phyloP scores from a whole-genome alignment of 2,888 invertebrate species.

The Phyllotreta striolata region DNA sequence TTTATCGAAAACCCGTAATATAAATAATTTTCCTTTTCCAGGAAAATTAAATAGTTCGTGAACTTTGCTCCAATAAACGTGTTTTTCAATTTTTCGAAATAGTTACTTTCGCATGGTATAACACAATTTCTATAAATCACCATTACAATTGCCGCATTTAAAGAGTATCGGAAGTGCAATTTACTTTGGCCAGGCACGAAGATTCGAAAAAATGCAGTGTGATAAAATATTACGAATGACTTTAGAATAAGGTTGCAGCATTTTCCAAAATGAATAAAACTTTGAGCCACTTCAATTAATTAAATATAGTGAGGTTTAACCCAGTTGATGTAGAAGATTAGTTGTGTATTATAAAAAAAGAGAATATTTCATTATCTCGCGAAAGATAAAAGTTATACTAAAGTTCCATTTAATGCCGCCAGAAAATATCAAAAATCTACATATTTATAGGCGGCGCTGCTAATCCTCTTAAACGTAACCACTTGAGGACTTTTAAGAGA shows the following conservation, averaged over 20 bases:
- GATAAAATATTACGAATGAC: background rate
- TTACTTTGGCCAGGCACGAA: constrained; percentile 20
- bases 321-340: background rate
- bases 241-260: background rate
- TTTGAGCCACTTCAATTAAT: too few species aligned
- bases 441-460: constrained; percentile 46
- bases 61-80: background rate
- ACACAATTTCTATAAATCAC: constrained; percentile 19
- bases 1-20: too few species aligned
- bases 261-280: too few species aligned
- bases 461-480: constrained; percentile 47
- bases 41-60: too few species aligned
- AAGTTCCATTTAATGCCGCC: constrained; percentile 17
- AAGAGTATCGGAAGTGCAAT: constrained; percentile 23
- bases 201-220: background rate
- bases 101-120: background rate
- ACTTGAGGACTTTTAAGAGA: constrained; percentile 46
- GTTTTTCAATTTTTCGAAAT: background rate
- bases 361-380: constrained; percentile 7
- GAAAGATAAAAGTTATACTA: constrained; percentile 14
- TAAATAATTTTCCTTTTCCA: too few species aligned
- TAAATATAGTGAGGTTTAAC: too few species aligned
- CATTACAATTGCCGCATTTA: constrained; percentile 17
- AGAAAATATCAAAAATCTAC: constrained; percentile 43
- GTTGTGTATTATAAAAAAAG: constrained; percentile 8